Percentiles rank a stretch among this genome's conserved stretches.
phyloP scores from a whole-genome alignment of 2,113 vertebrate species.

The Cebidichthys violaceus region DNA sequence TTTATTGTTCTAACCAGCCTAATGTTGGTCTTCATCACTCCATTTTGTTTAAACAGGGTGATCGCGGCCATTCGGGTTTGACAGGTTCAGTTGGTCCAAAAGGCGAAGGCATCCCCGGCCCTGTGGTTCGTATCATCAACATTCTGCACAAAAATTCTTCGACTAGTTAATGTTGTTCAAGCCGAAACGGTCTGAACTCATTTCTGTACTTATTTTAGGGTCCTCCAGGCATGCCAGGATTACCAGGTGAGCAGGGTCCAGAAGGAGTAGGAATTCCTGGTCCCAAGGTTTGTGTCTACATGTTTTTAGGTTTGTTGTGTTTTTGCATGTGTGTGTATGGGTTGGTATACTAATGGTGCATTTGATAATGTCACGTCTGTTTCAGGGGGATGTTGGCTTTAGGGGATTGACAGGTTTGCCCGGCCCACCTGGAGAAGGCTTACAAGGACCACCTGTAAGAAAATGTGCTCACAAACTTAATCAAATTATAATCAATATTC shows the following conservation, averaged over 20 bases:
- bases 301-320: background rate
- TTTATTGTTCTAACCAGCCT: background rate
- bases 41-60: conserved; percentile 83
- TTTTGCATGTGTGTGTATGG: background rate
- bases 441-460: conserved; percentile 89
- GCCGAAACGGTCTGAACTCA: background rate
- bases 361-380: conserved; percentile 35
- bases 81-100: conserved; percentile 87
- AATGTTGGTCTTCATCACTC: conserved; percentile 5
- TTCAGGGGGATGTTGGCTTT: conserved; percentile 89
- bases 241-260: conserved; percentile 86
- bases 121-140: conserved; percentile 82
- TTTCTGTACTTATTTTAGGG: conserved; percentile 78
- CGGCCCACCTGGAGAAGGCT: conserved; percentile 88
- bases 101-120: conserved; percentile 89
- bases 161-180: background rate
- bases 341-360: background rate
- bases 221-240: conserved; percentile 86
- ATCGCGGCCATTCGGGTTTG: conserved; percentile 85
- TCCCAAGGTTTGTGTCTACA: conserved; percentile 86
- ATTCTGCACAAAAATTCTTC: background rate
- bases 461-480: background rate
- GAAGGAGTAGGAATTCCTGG: conserved; percentile 90
- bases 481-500: background rate
- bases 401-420: conserved; percentile 86